Conservation (phyloP, 2,113 vertebrate genomes). For the Vulpes vulpes region DNA sequence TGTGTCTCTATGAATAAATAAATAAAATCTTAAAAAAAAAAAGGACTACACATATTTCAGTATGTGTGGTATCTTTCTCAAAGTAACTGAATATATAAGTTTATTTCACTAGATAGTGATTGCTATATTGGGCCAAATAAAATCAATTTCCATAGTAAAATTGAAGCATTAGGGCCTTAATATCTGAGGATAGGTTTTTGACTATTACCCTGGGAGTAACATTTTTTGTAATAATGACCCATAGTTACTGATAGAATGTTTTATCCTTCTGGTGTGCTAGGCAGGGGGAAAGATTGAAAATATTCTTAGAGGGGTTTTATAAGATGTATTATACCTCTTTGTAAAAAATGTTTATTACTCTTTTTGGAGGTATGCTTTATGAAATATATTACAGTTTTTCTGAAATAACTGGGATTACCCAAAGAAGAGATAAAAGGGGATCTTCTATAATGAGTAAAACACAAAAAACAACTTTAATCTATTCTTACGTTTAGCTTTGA, state of each 20-base stretch:
- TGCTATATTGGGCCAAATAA: background rate
- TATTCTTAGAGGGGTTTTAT: background rate
- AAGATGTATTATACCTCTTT: background rate
- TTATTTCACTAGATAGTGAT: background rate
- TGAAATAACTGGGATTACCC: constrained; percentile 5
- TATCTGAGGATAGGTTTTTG: background rate
- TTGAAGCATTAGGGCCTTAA: background rate
- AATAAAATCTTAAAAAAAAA: too few species aligned
- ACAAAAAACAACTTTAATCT: constrained; percentile 30
- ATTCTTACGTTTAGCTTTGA: background rate
- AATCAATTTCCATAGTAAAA: background rate
- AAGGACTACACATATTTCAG: background rate
- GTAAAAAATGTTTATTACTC: background rate
- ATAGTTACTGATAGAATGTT: background rate
- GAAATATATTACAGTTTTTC: constrained; percentile 15
- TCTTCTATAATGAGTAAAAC: background rate
- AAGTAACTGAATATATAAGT: background rate
- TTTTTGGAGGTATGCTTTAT: background rate
- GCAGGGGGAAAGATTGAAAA: background rate
- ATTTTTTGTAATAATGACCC: background rate
- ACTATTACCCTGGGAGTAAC: background rate
- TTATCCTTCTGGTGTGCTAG: background rate
- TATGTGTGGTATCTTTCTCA: background rate
- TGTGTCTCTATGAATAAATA: too few species aligned
- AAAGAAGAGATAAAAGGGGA: background rate